Percentiles rank a stretch among this genome's conserved stretches.
These are phyloP conservation scores for Poecilia velifera DNA, from an alignment of 2,797 vertebrate species.

Conservation along the genomic window DNA sequence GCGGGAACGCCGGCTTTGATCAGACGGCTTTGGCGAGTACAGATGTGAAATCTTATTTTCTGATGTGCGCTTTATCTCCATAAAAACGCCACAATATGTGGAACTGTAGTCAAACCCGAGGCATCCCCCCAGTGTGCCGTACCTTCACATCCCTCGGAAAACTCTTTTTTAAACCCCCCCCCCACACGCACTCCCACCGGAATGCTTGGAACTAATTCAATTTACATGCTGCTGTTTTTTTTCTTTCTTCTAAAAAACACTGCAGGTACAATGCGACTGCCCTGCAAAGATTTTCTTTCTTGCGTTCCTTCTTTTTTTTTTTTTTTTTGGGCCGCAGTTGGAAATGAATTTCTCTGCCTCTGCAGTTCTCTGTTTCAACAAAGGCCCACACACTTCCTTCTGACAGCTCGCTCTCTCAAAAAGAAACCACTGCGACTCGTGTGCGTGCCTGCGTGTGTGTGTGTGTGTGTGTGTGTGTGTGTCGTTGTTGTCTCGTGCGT, in stretches of 20 bases:
- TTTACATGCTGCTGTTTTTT: slow-evolving; percentile 73
- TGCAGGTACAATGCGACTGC: slow-evolving; percentile 74
- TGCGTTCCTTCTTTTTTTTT: slow-evolving; percentile 36
- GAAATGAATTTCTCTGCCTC: slow-evolving; percentile 76
- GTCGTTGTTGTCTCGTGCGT: slow-evolving; percentile 38
- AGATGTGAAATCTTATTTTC: slow-evolving; percentile 47
- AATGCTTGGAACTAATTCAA: slow-evolving; percentile 67
- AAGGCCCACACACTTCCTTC: slow-evolving; percentile 74
- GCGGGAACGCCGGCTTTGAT: slow-evolving; percentile 24
- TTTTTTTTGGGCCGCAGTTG: slow-evolving; percentile 49
- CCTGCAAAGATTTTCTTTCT: slow-evolving; percentile 50
- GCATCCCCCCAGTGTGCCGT: slow-evolving; percentile 12
- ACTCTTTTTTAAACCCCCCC: slow-evolving; percentile 45
- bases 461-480: not conserved
- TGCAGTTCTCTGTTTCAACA: slow-evolving; percentile 72
- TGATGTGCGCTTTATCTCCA: slow-evolving; percentile 42
- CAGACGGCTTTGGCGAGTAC: slow-evolving; percentile 33
- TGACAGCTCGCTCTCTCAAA: slow-evolving; percentile 72
- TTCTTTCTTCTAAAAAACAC: slow-evolving; percentile 53
- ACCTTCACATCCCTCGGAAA: slow-evolving; percentile 34
- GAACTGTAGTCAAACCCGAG: slow-evolving; percentile 24
- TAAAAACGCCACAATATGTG: slow-evolving; percentile 25
- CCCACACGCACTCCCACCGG: slow-evolving; percentile 53
- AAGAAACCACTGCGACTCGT: slow-evolving; percentile 65
- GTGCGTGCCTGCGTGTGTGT: not conserved